Conservation (phyloP, 2,888 invertebrate species). For the Epistrophe eligans region DNA sequence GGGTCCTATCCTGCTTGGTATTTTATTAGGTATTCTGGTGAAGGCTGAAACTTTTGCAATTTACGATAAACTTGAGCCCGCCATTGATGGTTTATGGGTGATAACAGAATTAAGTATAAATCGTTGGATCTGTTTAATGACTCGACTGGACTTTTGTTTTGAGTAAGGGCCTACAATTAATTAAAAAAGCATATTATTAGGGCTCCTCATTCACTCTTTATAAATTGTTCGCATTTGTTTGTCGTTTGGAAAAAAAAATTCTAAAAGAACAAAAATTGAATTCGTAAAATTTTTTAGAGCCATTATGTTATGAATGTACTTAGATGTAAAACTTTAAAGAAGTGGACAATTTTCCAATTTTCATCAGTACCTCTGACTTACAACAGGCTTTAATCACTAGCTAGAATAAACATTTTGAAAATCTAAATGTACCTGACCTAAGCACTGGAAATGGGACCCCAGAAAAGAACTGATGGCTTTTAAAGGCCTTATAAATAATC, state of each 20-base stretch:
- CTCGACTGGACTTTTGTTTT: not conserved
- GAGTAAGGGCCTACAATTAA: not conserved
- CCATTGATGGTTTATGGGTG: conserved; percentile 73
- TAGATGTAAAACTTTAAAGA: too few species aligned
- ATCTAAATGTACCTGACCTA: too few species aligned
- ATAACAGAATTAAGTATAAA: conserved; percentile 68
- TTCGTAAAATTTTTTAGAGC: too few species aligned
- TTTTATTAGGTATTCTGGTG: conserved; percentile 42
- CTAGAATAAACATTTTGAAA: too few species aligned
- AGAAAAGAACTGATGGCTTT: not conserved
- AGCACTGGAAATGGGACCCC: not conserved
- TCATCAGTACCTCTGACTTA: too few species aligned
- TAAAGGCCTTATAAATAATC: not conserved
- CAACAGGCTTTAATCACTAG: too few species aligned
- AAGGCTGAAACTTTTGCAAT: conserved; percentile 66
- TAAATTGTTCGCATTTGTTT: not conserved
- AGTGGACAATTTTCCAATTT: too few species aligned
- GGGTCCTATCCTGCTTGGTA: not conserved
- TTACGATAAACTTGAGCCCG: conserved; percentile 66
- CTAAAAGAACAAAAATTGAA: too few species aligned
- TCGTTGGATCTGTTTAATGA: conserved; percentile 26
- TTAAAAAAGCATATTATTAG: not conserved
- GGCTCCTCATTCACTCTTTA: not conserved
- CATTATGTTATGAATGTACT: too few species aligned
- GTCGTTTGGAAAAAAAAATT: too few species aligned